Evolutionary conservation across 2,888 invertebrate species (phyloP), one percentile per base, ranked within the genome.

Genomic region (Hypomecis punctinalis): DNA sequence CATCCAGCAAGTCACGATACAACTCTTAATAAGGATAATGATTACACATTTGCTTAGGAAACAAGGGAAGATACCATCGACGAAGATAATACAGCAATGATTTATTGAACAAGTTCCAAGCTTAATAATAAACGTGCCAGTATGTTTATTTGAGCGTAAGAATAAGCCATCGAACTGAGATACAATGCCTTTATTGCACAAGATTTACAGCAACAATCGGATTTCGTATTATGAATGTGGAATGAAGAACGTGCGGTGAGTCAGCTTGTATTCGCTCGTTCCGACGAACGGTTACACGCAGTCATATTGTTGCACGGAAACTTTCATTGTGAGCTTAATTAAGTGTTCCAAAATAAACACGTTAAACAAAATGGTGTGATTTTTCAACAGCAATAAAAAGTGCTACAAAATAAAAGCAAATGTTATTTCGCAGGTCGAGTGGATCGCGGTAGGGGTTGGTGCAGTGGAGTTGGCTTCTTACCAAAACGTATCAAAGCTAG

Each of bases 401-500:
- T 78, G 74, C 69, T 71, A 70, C 70, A 67, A 73, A 80, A 80
- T 81, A 81, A 81, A 78, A 76, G 75, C 75, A 80, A 80, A 76
- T 80, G 77, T 79, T 83, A 82, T 82, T 83, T 79, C 73, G 73
- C 78, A 74, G 78, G 79, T 80, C 76, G 79, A 80, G 80, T 77
- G 79, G 76, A 73, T 71, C 70, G 76, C 66, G 72, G 70, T 70
- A 23, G 70, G 66, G 72, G 71, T 68, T 77, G 76, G 77, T 83
- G 83, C 81, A 77, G 74, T 72, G 75, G 75, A 83, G 81, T 91
- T 92, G 92, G 92, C 92, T 85, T 83, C 82, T 85, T 88, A 91
- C 92, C 92, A 91, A 92, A 91, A 90, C 87, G 86, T 89, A 90
- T 91, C 90, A 87, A 91, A 91, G 86, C 86, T 79, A 89, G 90